phyloP scores from a whole-genome alignment of 2,797 vertebrate species.

The Acanthiza pusilla region DNA sequence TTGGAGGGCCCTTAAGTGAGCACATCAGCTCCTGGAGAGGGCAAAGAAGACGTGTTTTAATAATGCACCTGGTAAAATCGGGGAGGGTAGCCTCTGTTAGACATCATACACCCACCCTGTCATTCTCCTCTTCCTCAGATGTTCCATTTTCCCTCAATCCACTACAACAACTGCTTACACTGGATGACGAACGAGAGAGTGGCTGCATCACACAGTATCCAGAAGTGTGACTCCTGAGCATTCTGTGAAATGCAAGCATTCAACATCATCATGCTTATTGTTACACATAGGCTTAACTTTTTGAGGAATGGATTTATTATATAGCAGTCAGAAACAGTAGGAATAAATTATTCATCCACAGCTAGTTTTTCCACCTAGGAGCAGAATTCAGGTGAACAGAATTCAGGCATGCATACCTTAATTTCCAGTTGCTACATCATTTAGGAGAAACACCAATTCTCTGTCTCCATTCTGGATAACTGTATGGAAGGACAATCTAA shows the following conservation, averaged over 20 bases:
- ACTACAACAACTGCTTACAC: conserved; percentile 72
- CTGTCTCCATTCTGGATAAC: neutral
- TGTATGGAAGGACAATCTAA: neutral
- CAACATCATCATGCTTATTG: conserved; percentile 13
- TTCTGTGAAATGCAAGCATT: conserved; percentile 57
- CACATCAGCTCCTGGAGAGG: conserved; percentile 61
- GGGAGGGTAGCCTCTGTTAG: neutral
- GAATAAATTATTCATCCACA: neutral
- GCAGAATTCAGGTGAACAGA: neutral
- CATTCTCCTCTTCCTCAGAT: conserved; percentile 63
- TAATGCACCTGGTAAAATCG: conserved; percentile 6
- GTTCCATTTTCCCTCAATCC: conserved; percentile 65
- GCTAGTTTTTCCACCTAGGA: neutral
- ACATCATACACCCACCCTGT: conserved; percentile 52
- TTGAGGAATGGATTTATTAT: neutral
- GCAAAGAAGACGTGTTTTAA: conserved; percentile 36
- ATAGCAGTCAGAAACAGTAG: neutral
- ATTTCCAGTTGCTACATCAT: neutral
- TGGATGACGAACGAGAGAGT: conserved; percentile 65
- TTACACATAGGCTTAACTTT: neutral
- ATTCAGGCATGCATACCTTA: neutral
- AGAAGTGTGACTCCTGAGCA: conserved; percentile 50
- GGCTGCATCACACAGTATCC: conserved; percentile 64
- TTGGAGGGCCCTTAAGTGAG: conserved; percentile 55
- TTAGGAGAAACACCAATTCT: neutral